Percentiles rank a stretch among this genome's conserved stretches.
Conservation (phyloP, 2,888 invertebrate genomes). For the Prosopocoilus inquinatus region DNA sequence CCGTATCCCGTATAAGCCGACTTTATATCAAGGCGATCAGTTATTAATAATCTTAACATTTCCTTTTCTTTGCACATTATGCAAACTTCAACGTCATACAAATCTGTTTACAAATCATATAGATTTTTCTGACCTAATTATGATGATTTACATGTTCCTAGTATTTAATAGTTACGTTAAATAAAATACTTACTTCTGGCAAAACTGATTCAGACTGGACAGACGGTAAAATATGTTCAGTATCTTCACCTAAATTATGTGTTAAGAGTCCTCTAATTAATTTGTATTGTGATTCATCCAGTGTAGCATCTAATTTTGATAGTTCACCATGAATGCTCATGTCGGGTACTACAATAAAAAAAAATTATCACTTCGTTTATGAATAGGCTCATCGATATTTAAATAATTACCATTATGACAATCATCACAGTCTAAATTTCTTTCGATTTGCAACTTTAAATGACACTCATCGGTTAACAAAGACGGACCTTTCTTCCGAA, state of each 20-base stretch:
- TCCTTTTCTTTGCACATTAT: no score
- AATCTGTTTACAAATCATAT: no score
- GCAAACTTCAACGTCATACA: no score
- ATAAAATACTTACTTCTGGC: conserved; percentile 34
- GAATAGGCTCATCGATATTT: no score
- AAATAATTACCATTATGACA: conserved; percentile 40
- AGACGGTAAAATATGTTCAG: conserved; percentile 62
- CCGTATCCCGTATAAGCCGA: no score
- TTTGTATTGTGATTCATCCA: conserved; percentile 84
- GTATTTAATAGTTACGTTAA: no score
- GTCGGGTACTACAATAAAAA: conserved; percentile 64
- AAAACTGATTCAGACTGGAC: conserved; percentile 36
- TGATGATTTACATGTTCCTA: no score
- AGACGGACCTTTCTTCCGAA: conserved; percentile 61
- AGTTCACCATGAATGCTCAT: conserved; percentile 81
- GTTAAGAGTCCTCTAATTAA: conserved; percentile 82
- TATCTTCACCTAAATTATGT: conserved; percentile 86
- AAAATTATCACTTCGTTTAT: conserved; percentile 1
- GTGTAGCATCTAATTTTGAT: conserved; percentile 77
- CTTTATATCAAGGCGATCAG: no score
- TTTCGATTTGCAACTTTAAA: conserved; percentile 76
- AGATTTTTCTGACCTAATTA: no score
- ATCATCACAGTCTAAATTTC: conserved; percentile 67
- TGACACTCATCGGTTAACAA: conserved; percentile 81
- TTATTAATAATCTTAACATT: no score